Conservation (phyloP, 2,797 vertebrate species). For the Capromys pilorides region DNA sequence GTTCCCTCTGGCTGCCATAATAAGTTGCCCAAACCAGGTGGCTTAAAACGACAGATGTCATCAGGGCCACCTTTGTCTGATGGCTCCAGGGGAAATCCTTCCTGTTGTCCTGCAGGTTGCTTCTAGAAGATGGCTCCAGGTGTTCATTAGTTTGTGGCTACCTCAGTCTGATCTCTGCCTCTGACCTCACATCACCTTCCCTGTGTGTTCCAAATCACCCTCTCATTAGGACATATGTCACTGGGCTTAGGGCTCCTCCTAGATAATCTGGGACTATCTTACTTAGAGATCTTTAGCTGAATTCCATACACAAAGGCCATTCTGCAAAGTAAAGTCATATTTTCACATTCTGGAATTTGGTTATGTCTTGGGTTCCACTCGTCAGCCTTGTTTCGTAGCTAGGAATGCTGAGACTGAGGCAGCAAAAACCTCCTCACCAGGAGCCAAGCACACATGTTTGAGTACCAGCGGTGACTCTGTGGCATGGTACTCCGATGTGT, state of each 20-base stretch:
- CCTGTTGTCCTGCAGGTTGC: neutral
- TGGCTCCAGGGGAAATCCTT: neutral
- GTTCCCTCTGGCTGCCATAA: neutral
- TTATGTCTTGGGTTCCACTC: neutral
- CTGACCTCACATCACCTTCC: neutral
- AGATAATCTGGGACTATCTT: neutral
- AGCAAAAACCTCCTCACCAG: neutral
- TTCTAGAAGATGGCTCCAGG: neutral
- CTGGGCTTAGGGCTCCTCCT: neutral
- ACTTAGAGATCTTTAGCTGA: neutral
- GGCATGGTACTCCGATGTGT: accelerated
- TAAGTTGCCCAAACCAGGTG: neutral
- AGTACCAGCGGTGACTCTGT: neutral
- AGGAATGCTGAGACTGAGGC: neutral
- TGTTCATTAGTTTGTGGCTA: neutral
- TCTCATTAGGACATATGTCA: neutral
- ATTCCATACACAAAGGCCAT: neutral
- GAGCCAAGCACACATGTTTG: neutral
- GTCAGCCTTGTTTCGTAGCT: neutral
- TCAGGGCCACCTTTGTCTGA: neutral
- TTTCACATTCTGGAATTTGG: neutral
- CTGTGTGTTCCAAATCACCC: neutral
- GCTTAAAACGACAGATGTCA: neutral
- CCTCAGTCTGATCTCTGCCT: neutral
- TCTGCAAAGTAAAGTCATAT: neutral